phyloP scores from a whole-genome alignment of 2,113 vertebrate species.

The Indicator maculatus region DNA sequence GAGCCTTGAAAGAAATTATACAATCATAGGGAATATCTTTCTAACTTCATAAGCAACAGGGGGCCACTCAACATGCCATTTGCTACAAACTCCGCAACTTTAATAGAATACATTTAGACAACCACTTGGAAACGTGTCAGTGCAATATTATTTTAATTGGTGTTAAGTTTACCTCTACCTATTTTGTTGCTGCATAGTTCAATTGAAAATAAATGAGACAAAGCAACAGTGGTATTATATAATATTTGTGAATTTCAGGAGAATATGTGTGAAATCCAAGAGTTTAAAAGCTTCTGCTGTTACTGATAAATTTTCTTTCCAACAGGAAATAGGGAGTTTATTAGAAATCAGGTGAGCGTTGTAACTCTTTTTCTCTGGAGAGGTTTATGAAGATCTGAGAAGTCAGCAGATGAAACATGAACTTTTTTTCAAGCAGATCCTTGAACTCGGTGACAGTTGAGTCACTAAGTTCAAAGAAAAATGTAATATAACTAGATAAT shows the following conservation, averaged over 20 bases:
- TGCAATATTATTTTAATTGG: slow-evolving; percentile 16
- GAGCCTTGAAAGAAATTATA: slow-evolving; percentile 38
- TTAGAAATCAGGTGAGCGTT: neutral
- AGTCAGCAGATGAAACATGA: neutral
- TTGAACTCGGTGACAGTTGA: neutral
- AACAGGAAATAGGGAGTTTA: neutral
- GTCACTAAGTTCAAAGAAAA: neutral
- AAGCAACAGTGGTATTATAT: neutral
- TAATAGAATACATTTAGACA: slow-evolving; percentile 7
- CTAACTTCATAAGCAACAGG: slow-evolving; percentile 42
- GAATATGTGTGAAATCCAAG: neutral
- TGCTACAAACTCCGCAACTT: slow-evolving; percentile 22
- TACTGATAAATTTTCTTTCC: neutral
- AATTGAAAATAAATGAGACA: neutral
- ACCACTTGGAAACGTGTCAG: slow-evolving; percentile 7
- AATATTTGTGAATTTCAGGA: no score
- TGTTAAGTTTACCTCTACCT: neutral
- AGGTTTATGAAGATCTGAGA: neutral
- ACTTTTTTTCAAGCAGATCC: neutral
- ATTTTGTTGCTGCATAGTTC: neutral
- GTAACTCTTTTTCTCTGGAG: neutral
- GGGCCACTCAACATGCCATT: neutral
- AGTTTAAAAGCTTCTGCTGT: neutral
- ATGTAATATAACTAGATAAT: neutral
- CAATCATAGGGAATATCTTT: slow-evolving; percentile 7